These are phyloP conservation scores for Lasius fuliginosus DNA, from an alignment of 2,888 invertebrate genomes.

Conservation along the genomic window DNA sequence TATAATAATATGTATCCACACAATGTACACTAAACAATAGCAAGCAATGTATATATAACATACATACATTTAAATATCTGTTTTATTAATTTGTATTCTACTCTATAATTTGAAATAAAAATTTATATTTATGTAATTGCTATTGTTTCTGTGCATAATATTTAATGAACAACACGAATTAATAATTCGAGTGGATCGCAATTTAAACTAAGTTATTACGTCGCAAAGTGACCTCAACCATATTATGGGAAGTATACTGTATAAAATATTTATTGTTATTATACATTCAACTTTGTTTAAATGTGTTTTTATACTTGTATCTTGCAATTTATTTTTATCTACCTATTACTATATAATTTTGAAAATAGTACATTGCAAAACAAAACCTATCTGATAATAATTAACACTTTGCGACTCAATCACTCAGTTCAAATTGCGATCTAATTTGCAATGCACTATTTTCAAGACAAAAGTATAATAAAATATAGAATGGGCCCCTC, in stretches of 20 bases:
- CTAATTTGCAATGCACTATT: neutral
- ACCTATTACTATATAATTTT: no score
- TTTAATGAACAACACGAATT: neutral
- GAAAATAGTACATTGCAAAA: no score
- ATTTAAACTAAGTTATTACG: neutral
- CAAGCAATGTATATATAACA: neutral
- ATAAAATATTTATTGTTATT: neutral
- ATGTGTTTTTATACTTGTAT: no score
- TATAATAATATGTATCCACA: neutral
- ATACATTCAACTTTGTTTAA: no score
- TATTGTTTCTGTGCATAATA: neutral
- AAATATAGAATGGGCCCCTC: neutral
- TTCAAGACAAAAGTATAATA: neutral
- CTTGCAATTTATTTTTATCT: no score
- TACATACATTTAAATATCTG: neutral
- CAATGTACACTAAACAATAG: neutral
- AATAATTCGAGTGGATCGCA: neutral
- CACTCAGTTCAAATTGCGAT: neutral
- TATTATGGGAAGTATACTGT: neutral
- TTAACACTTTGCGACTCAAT: no score
- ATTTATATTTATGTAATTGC: neutral
- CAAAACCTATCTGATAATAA: no score
- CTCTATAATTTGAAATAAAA: neutral
- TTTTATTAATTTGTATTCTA: no score
- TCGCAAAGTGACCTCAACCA: neutral